Conservation (phyloP, 2,888 invertebrate genomes). For the Hermaeophaga mercurialis region DNA sequence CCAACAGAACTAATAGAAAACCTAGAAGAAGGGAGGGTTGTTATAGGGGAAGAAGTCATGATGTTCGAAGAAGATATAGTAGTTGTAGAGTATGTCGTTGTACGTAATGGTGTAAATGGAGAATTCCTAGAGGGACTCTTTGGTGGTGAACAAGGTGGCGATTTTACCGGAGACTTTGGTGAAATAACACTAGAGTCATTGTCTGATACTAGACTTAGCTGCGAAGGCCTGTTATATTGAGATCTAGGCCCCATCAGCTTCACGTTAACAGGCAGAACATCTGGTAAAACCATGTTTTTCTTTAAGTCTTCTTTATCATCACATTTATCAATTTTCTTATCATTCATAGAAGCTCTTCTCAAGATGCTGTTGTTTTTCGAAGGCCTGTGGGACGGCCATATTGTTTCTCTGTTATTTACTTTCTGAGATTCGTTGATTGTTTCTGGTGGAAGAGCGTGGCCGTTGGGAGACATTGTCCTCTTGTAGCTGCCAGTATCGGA, state of each 20-base stretch:
- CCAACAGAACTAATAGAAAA: slow-evolving; percentile 28
- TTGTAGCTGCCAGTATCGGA: slow-evolving; percentile 77
- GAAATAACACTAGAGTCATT: slow-evolving; percentile 39
- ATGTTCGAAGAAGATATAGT: slow-evolving; percentile 37
- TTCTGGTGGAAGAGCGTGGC: slow-evolving; percentile 50
- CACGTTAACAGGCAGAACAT: slow-evolving; percentile 63
- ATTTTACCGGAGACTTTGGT: slow-evolving; percentile 51
- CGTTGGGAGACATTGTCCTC: slow-evolving; percentile 72
- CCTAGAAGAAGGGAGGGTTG: slow-evolving; percentile 34
- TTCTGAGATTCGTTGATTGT: slow-evolving; percentile 44
- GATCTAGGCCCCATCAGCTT: slow-evolving; percentile 55
- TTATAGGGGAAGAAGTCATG: slow-evolving; percentile 29
- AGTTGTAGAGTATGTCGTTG: slow-evolving; percentile 46
- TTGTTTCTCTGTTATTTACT: slow-evolving; percentile 47
- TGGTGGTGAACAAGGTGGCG: slow-evolving; percentile 49
- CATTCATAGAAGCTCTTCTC: slow-evolving; percentile 53
- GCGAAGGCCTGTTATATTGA: slow-evolving; percentile 49
- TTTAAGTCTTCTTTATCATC: slow-evolving; percentile 50
- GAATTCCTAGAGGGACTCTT: slow-evolving; percentile 50
- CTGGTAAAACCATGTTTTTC: slow-evolving; percentile 58
- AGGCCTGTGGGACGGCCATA: slow-evolving; percentile 49
- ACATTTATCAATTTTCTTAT: slow-evolving; percentile 47
- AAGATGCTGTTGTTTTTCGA: slow-evolving; percentile 50
- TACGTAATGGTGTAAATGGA: slow-evolving; percentile 50
- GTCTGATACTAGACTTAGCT: slow-evolving; percentile 46